Conservation (phyloP, 2,888 invertebrate species). For the Rhingia campestris region DNA sequence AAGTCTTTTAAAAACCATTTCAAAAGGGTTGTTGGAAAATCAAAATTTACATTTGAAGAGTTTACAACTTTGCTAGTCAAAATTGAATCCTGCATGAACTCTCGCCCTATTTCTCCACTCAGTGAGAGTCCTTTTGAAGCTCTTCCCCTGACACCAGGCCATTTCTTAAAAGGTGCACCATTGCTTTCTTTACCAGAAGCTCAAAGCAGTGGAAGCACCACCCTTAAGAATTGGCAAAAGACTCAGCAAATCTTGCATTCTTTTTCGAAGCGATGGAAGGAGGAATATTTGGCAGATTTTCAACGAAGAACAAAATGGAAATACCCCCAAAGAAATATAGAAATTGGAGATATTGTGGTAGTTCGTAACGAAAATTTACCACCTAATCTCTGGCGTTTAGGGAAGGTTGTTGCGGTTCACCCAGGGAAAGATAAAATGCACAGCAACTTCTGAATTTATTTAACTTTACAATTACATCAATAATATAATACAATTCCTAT, state of each 20-base stretch:
- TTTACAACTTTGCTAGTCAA: constrained; percentile 13
- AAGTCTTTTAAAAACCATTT: constrained; percentile 6
- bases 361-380: constrained; percentile 26
- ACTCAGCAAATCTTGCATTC: constrained; percentile 16
- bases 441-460: not conserved
- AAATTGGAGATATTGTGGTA: constrained; percentile 16
- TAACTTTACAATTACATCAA: not conserved
- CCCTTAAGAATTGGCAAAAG: constrained; percentile 15
- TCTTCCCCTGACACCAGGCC: constrained; percentile 12
- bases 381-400: constrained; percentile 17
- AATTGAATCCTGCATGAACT: constrained; percentile 5
- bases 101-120: constrained; percentile 10
- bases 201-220: not conserved
- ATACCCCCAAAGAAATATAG: constrained; percentile 3
- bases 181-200: constrained; percentile 17
- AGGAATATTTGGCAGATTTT: constrained; percentile 19
- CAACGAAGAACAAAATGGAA: constrained; percentile 30
- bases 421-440: constrained; percentile 28
- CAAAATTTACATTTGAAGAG: constrained; percentile 20
- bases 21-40: constrained; percentile 17
- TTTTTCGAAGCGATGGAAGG: constrained; percentile 20
- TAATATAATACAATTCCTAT: not conserved
- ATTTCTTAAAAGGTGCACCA: constrained; percentile 26
- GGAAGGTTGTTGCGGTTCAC: constrained; percentile 4
- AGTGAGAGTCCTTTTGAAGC: not conserved